Evolutionary conservation across 2,113 vertebrate genomes (phyloP).

Genomic region (Eptesicus fuscus): DNA sequence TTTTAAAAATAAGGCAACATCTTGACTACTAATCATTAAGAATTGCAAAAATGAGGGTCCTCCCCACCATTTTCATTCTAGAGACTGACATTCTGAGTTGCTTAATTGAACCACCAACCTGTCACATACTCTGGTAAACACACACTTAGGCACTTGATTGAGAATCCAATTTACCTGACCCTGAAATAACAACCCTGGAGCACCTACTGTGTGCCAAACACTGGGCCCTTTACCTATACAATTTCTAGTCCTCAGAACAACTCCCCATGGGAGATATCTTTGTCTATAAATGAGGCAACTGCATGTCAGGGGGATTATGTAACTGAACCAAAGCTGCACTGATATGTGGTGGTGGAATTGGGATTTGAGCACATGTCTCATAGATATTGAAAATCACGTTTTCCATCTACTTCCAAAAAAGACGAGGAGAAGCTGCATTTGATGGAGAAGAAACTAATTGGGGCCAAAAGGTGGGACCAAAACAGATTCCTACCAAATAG

Average conservation of each 20-base stretch:
- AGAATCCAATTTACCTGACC: background rate
- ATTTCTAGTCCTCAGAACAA: background rate
- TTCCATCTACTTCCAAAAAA: background rate
- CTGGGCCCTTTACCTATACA: background rate
- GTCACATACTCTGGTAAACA: background rate
- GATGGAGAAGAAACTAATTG: background rate
- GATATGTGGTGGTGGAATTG: background rate
- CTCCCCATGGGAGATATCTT: background rate
- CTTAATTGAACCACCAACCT: background rate
- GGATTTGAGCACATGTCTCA: background rate
- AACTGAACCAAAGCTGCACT: background rate
- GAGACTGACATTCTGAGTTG: background rate
- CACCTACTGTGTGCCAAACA: background rate
- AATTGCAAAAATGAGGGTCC: background rate
- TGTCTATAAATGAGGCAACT: background rate
- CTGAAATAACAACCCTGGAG: background rate
- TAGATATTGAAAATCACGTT: background rate
- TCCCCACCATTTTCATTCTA: background rate
- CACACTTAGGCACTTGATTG: background rate
- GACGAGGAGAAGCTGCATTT: background rate
- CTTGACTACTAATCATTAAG: constrained; percentile 7
- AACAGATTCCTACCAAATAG: background rate
- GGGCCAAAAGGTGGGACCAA: background rate
- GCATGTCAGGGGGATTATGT: background rate
- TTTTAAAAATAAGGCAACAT: background rate